phyloP scores from a whole-genome alignment of 2,797 vertebrate genomes.

The Scyliorhinus canicula region DNA sequence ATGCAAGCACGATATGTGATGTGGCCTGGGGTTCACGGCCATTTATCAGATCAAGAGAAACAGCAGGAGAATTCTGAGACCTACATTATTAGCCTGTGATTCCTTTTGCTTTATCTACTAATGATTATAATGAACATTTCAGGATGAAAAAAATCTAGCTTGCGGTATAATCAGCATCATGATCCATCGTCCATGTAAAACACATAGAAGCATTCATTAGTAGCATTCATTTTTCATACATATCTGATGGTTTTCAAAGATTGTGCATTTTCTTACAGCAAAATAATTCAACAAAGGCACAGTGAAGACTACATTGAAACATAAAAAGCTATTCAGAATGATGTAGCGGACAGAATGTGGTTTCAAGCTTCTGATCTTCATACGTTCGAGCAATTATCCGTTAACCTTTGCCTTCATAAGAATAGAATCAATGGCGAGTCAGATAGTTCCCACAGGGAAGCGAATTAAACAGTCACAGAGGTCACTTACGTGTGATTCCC shows the following conservation, averaged over 20 bases:
- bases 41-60: not conserved
- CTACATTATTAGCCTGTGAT: not conserved
- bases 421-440: not conserved
- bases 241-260: not conserved
- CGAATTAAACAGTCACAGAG: not conserved
- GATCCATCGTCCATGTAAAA: not conserved
- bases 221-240: not conserved
- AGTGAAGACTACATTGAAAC: not conserved
- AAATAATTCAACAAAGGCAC: not conserved
- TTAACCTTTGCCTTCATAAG: not conserved
- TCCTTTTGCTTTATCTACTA: not conserved
- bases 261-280: not conserved
- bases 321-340: not conserved
- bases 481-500: not conserved
- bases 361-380: not conserved
- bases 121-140: conserved; percentile 12
- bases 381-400: not conserved
- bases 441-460: conserved; percentile 13
- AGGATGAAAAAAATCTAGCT: not conserved
- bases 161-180: not conserved
- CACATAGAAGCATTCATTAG: not conserved
- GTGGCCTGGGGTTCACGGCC: no score
- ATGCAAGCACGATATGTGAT: not conserved
- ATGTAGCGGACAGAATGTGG: not conserved
- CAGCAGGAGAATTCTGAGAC: not conserved